Base-by-base conservation (phyloP, 2,113 vertebrate genomes). In the Sinosuthora webbiana region DNA sequence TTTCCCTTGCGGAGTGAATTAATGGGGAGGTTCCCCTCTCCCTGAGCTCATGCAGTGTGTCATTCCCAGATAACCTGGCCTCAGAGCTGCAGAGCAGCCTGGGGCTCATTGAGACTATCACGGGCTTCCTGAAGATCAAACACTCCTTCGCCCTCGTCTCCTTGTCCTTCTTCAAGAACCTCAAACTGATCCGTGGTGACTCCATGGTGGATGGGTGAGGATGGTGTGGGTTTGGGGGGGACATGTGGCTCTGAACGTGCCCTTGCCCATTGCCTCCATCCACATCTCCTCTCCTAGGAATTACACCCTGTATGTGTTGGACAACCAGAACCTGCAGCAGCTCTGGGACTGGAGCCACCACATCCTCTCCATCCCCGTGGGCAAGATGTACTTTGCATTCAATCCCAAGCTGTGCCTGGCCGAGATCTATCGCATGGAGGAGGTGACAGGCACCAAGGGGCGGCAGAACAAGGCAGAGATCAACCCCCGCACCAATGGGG, bases 251-350 rank as follows among this genome's bases (percentile, higher is more conserved):
- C 42, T 83, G 68, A 63, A n/a, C 59, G 19, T 50, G 50, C 41
- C 47, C 1, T 2, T 35, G 8, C 52, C 45, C 62, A 42, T 31
- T 1, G 0, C 37, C 27, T 78, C 60, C 7, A 4, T 11, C 65
- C 55, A 2, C 7, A 0, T 37, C 39, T 53, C 7, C 21, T 64
- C 15, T 47, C 9, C 10, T 56, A 98, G 98, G 94, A 98, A 98
- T 93, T 98, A 98, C 87, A 98, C 98, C 7, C 83, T 98, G 14
- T 98, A 98, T 0, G 97, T 98, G 28, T 83, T 98, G 95, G 98
- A 98, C 95, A 98, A 98, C 90, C 98, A 98, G 94, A 98, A 98
- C 82, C 94, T 98, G 13, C 98, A 98, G 90, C 98, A 98, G 95
- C 93, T 98, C 52, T 98, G 98, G 95, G 95, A 98, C 87, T 98